Percentiles rank a stretch among this genome's conserved stretches.
These are phyloP conservation scores for Lasius platythorax DNA, from an alignment of 2,888 invertebrate species.

Conservation along the genomic window DNA sequence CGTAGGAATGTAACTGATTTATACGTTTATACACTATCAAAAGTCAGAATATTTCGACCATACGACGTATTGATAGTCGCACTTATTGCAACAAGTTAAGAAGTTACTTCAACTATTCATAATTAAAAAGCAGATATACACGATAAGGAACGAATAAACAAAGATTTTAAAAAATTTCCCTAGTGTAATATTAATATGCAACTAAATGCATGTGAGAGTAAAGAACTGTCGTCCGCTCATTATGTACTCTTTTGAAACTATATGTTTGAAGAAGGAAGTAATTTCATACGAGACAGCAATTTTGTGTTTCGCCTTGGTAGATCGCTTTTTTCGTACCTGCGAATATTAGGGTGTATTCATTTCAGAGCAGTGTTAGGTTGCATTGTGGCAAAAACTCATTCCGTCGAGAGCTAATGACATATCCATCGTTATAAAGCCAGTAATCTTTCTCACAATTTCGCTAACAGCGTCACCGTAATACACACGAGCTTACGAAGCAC, in stretches of 20 bases:
- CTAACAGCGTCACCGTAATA: conserved; percentile 33
- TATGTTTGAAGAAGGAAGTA: background rate
- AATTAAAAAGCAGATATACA: background rate
- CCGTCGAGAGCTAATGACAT: conserved; percentile 29
- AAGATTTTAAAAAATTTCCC: background rate
- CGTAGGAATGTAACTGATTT: background rate
- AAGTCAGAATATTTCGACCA: background rate
- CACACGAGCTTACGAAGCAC: conserved; percentile 39
- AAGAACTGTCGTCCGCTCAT: background rate
- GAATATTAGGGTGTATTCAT: conserved; percentile 10
- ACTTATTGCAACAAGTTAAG: background rate
- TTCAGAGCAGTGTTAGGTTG: conserved; percentile 7
- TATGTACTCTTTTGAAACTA: background rate
- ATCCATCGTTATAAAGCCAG: conserved; percentile 19
- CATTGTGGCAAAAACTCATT: conserved; percentile 32
- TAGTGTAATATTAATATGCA: background rate
- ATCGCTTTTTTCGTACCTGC: background rate
- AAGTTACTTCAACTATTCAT: background rate
- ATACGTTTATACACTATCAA: background rate
- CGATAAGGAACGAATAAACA: background rate
- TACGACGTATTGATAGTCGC: background rate
- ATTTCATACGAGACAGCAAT: conserved; percentile 6
- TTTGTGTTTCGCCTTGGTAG: conserved; percentile 21
- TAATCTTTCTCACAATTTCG: conserved; percentile 34
- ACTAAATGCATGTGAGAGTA: background rate